These are phyloP conservation scores for Ciconia maguari DNA, from an alignment of 2,113 vertebrate genomes.

Conservation along the genomic window DNA sequence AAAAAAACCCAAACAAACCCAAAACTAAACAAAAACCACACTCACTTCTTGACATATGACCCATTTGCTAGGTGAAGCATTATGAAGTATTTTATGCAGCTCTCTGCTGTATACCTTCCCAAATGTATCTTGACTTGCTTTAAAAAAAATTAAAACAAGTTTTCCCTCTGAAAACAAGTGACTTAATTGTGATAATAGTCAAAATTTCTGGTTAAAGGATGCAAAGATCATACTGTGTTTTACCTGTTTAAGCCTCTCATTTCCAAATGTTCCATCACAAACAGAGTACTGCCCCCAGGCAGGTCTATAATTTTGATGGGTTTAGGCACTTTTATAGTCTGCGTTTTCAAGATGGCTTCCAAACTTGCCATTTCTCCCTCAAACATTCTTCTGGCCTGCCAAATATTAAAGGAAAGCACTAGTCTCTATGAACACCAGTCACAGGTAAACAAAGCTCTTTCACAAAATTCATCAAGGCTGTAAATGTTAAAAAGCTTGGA, in stretches of 20 bases:
- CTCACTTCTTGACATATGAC: neutral
- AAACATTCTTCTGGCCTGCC: slow-evolving; percentile 91
- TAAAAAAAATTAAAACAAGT: neutral
- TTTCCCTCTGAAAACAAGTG: neutral
- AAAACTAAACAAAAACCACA: neutral
- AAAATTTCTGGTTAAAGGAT: neutral
- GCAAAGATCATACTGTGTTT: neutral
- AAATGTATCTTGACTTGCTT: neutral
- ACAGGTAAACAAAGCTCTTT: neutral
- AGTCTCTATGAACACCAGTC: neutral
- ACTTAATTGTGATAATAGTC: neutral
- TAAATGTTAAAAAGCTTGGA: neutral
- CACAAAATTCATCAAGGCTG: neutral
- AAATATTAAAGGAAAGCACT: neutral
- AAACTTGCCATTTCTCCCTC: slow-evolving; percentile 92
- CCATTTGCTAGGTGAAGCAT: neutral
- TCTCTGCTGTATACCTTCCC: neutral
- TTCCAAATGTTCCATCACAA: slow-evolving; percentile 94
- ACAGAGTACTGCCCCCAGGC: slow-evolving; percentile 73
- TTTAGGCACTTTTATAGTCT: slow-evolving; percentile 84
- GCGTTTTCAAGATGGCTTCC: slow-evolving; percentile 83
- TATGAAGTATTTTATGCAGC: neutral
- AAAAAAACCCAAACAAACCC: neutral
- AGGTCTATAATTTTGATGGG: slow-evolving; percentile 86
- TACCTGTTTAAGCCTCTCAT: slow-evolving; percentile 88